These are phyloP conservation scores for Gorsachius magnificus DNA, from an alignment of 2,797 vertebrate genomes.

Conservation along the genomic window DNA sequence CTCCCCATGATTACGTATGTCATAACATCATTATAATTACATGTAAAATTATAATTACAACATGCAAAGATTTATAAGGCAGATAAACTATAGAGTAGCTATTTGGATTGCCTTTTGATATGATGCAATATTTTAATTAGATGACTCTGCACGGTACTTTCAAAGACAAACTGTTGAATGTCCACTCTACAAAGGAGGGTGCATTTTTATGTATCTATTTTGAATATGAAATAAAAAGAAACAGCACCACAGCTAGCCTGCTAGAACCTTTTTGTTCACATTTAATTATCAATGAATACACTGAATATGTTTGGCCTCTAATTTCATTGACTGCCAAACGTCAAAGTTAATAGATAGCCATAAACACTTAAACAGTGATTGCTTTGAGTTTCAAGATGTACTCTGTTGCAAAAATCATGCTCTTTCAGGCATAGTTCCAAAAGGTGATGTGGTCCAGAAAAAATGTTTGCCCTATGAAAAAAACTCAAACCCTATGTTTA, in stretches of 20 bases:
- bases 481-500: background rate
- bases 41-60: slow-evolving; percentile 9
- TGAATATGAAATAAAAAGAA: background rate
- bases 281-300: background rate
- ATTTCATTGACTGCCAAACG: background rate
- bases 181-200: background rate
- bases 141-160: background rate
- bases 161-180: background rate
- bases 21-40: background rate
- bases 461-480: background rate
- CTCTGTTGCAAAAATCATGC: background rate
- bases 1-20: background rate
- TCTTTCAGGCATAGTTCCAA: background rate
- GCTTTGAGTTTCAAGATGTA: background rate
- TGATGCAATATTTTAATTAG: background rate
- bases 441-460: background rate
- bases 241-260: background rate
- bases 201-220: background rate
- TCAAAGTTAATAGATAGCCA: background rate
- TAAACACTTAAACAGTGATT: background rate
- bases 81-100: background rate
- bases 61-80: background rate
- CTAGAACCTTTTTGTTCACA: background rate
- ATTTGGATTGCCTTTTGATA: background rate
- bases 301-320: background rate